These are phyloP conservation scores for Dipodomys stephensi DNA, from an alignment of 2,113 vertebrate species.

Conservation along the genomic window DNA sequence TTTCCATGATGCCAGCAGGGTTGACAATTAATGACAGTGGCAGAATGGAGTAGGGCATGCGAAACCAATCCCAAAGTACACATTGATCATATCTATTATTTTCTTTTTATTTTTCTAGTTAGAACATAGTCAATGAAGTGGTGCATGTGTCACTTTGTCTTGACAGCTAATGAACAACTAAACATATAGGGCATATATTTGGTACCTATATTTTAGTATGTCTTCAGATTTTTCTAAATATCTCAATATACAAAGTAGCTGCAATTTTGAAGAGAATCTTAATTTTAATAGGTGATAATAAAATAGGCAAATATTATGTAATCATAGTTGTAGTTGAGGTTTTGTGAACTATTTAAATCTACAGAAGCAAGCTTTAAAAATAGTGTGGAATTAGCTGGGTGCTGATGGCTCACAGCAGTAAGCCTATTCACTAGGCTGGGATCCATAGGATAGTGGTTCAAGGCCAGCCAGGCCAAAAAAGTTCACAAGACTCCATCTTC, in stretches of 20 bases:
- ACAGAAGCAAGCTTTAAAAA: neutral
- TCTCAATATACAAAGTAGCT: slow-evolving; percentile 6
- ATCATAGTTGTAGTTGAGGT: slow-evolving; percentile 28
- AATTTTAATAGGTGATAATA: neutral
- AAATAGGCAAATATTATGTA: slow-evolving; percentile 33
- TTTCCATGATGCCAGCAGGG: neutral
- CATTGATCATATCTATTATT: neutral
- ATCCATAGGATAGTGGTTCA: no score
- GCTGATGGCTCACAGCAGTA: no score
- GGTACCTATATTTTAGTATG: neutral
- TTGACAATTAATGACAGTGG: neutral
- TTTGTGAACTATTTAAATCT: slow-evolving; percentile 62
- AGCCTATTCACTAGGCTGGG: no score
- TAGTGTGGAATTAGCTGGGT: no score
- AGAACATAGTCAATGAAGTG: neutral
- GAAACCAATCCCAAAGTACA: neutral
- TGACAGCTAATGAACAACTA: neutral
- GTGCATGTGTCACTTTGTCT: slow-evolving; percentile 11
- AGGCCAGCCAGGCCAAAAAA: no score
- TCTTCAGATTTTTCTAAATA: slow-evolving; percentile 17
- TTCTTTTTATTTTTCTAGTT: neutral
- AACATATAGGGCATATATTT: neutral
- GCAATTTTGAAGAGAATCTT: slow-evolving; percentile 36
- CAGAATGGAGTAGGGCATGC: neutral
- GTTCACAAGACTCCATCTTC: no score